phyloP scores from a whole-genome alignment of 2,113 vertebrate genomes.

The Sclerurus mexicanus region DNA sequence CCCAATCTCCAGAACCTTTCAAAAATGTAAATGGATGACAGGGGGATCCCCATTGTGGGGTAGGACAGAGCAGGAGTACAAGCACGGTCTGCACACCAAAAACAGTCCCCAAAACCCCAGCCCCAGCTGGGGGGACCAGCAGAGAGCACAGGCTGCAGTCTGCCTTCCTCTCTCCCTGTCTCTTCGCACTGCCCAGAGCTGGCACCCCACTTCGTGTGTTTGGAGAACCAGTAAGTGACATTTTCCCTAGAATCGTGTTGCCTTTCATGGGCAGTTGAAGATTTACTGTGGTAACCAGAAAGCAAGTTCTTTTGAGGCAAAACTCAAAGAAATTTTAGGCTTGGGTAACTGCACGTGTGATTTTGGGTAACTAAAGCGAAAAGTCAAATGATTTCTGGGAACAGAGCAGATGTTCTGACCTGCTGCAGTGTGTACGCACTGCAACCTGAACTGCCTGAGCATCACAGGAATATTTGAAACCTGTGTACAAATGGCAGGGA shows the following conservation, averaged over 20 bases:
- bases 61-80: neutral
- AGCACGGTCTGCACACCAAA: too few relatives aligned
- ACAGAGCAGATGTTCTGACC: neutral
- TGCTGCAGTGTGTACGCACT: neutral
- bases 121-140: rapidly evolving
- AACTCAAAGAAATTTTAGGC: neutral
- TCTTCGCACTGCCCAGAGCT: neutral
- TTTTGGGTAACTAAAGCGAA: neutral
- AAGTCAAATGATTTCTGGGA: neutral
- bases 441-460: neutral
- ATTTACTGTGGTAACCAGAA: neutral
- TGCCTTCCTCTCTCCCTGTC: rapidly evolving
- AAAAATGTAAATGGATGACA: neutral
- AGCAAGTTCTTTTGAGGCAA: neutral
- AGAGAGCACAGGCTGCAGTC: neutral
- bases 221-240: neutral
- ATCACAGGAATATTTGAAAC: neutral
- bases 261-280: neutral
- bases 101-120: neutral
- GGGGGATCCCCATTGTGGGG: neutral
- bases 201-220: neutral
- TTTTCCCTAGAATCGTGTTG: neutral
- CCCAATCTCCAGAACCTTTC: neutral
- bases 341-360: neutral
- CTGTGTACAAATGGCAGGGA: neutral